Conservation (phyloP, 1,140 invertebrate genomes). For the Sweltsa coloradensis region DNA sequence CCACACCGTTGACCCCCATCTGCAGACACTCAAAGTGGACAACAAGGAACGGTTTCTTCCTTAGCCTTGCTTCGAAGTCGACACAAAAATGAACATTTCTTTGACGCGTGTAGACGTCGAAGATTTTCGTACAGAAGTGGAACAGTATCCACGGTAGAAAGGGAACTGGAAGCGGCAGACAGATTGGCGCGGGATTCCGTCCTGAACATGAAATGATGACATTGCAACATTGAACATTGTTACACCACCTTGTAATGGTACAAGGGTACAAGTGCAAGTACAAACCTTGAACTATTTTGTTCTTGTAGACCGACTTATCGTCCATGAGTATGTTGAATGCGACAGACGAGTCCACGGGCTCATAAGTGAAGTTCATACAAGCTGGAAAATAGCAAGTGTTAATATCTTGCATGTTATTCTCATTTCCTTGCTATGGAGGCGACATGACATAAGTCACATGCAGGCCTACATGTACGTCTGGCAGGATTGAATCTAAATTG, state of each 20-base stretch:
- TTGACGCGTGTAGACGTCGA: slow-evolving; percentile 43
- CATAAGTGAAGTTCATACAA: slow-evolving; percentile 45
- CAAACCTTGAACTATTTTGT: too few species aligned
- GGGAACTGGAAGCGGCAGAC: slow-evolving; percentile 47
- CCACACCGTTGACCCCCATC: slow-evolving; percentile 42
- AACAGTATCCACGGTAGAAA: slow-evolving; percentile 42
- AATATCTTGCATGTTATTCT: too few species aligned
- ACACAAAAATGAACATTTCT: slow-evolving; percentile 54
- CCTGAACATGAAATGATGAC: slow-evolving; percentile 35
- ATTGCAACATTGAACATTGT: background rate
- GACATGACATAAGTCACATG: too few species aligned
- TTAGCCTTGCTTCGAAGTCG: slow-evolving; percentile 51
- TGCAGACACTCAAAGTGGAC: slow-evolving; percentile 56
- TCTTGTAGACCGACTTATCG: slow-evolving; percentile 34
- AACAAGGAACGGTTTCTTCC: slow-evolving; percentile 35
- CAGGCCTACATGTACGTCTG: too few species aligned
- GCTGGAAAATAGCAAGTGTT: slow-evolving; percentile 10
- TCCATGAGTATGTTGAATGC: slow-evolving; percentile 41
- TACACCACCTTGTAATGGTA: too few species aligned
- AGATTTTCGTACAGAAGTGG: slow-evolving; percentile 53
- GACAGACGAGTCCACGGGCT: slow-evolving; percentile 38
- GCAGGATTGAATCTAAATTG: too few species aligned
- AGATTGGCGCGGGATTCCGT: slow-evolving; percentile 58
- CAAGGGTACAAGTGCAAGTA: too few species aligned
- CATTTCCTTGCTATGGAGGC: too few species aligned